phyloP scores from a whole-genome alignment of 2,113 vertebrate species.

The Sorex araneus region DNA sequence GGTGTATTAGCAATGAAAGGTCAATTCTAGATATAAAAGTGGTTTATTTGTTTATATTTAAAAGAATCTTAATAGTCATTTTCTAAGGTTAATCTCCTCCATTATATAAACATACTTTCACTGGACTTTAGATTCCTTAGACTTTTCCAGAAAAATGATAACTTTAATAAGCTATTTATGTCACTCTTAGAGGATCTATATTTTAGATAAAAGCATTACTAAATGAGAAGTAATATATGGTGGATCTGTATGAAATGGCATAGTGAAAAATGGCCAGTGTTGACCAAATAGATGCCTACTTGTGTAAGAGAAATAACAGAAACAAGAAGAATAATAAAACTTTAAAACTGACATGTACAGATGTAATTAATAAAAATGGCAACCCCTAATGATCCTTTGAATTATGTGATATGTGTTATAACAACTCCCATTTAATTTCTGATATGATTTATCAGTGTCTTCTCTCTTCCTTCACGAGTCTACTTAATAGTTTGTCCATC shows the following conservation, averaged over 20 bases:
- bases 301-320: neutral
- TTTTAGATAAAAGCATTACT: neutral
- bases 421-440: no score
- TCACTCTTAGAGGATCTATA: neutral
- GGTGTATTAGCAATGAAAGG: no score
- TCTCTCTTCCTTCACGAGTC: no score
- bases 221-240: neutral
- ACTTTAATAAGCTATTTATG: neutral
- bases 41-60: no score
- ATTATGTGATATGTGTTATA: no score
- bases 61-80: neutral
- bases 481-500: no score
- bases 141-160: constrained; percentile 9
- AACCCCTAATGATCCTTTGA: no score
- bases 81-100: neutral
- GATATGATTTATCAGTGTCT: no score
- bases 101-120: neutral
- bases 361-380: neutral
- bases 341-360: neutral
- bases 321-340: neutral
- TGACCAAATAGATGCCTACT: neutral
- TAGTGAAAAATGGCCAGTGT: neutral
- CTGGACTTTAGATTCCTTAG: neutral
- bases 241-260: neutral
- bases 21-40: no score